Base-by-base conservation (phyloP, 2,113 vertebrate species). In the Motacilla alba region DNA sequence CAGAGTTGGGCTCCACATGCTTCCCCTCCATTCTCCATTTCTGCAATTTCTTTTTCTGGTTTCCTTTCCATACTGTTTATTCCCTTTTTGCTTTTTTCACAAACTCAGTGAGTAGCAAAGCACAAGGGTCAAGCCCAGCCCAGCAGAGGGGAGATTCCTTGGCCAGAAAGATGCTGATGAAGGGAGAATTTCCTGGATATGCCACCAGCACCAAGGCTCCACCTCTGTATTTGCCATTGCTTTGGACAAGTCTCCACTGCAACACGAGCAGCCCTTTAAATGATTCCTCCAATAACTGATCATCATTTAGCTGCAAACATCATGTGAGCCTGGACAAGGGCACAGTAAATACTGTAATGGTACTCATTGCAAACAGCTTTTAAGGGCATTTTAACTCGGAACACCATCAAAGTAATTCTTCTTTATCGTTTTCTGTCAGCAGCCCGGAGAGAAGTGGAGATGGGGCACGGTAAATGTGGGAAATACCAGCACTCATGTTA, bases 351-450 rank as follows among this genome's bases (percentile, higher is more conserved):
- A 78, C 56, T 55, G 4, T 50, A 87, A 90, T 47, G 53, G 76
- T 93, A 77, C 66, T 90, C 44, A 53, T 81, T 95, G 82, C 69
- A 66, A 91, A 60, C 58, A 84, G 77, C 69, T 96, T 95, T 94
- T 96, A 90, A 90, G 92, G 82, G 63, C 63, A 55, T 91, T 95
- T 96, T 81, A 89, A 74, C 80, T 90, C 41, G 3, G 69, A 92
- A 84, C 49, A 68, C 73, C 63, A 69, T 90, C 91, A 69, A 89
- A 92, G 70, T 94, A 84, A 93, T 92, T 94, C 92, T 92, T 90
- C 82, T 84, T 92, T 92, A 95, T 93, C 75, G 88, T 93, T 96
- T 94, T 88, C 92, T 97, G 90, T 90, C 95, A 96, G 68, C 73
- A 77, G 68, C 55, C 55, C 19, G 0, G 5, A 60, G 50, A 90